phyloP scores from a whole-genome alignment of 2,113 vertebrate species.

The Notothenia rossii region DNA sequence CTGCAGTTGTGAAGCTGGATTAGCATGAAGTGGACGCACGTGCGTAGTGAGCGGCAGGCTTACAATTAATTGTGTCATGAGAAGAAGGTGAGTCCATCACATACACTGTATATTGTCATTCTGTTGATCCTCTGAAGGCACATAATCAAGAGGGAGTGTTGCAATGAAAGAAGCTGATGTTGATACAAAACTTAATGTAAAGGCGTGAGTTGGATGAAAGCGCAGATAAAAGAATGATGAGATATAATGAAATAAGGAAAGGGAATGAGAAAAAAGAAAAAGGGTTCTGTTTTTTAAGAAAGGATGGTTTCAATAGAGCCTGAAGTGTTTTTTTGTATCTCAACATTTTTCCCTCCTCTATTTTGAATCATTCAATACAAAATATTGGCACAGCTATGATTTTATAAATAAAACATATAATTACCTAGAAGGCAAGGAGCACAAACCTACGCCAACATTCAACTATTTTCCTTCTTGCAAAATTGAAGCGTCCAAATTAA shows the following conservation, averaged over 20 bases:
- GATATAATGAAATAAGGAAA: conserved; percentile 22
- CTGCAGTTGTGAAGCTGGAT: conserved; percentile 31
- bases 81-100: conserved; percentile 52
- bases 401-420: conserved; percentile 32
- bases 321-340: background rate
- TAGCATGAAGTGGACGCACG: conserved; percentile 44
- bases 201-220: background rate
- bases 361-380: background rate
- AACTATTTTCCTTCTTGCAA: background rate
- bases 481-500: background rate
- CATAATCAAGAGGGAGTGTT: conserved; percentile 11
- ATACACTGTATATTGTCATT: conserved; percentile 7
- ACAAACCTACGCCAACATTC: background rate
- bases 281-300: conserved; percentile 28
- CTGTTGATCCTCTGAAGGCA: conserved; percentile 35
- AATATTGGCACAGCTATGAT: conserved; percentile 23
- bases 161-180: conserved; percentile 37
- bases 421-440: conserved; percentile 15
- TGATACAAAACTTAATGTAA: conserved; percentile 8
- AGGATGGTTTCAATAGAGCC: background rate
- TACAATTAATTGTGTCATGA: conserved; percentile 44
- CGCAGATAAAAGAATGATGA: conserved; percentile 28
- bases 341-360: background rate
- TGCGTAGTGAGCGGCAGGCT: conserved; percentile 12
- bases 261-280: conserved; percentile 7